phyloP scores from a whole-genome alignment of 2,797 vertebrate species.

The Ciconia nigra region DNA sequence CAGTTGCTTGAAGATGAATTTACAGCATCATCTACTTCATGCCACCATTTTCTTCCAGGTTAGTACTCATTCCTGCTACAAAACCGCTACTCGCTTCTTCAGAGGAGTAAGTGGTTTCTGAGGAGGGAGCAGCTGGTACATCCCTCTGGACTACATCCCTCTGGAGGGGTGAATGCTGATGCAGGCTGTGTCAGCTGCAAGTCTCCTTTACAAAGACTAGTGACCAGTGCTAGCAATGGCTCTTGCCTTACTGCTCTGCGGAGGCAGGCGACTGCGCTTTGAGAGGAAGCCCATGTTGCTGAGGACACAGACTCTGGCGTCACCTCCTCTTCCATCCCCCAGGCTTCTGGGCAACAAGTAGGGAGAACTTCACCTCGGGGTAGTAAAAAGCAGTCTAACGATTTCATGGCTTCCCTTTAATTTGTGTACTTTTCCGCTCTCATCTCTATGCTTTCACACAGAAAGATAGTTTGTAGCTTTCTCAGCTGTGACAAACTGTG shows the following conservation, averaged over 20 bases:
- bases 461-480: not conserved
- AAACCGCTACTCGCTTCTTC: not conserved
- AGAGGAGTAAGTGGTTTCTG: not conserved
- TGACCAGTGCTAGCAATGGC: not conserved
- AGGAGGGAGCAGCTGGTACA: not conserved
- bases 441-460: not conserved
- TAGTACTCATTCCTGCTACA: rapidly evolving
- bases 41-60: not conserved
- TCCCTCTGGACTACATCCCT: not conserved
- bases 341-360: not conserved
- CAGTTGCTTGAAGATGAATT: not conserved
- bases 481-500: not conserved
- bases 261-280: not conserved
- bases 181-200: not conserved
- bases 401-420: not conserved
- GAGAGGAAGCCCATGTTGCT: not conserved
- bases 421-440: not conserved
- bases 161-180: not conserved
- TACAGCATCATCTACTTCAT: not conserved
- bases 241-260: not conserved
- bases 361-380: rapidly evolving
- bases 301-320: not conserved
- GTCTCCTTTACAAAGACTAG: not conserved
- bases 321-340: not conserved
- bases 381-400: not conserved